phyloP scores from a whole-genome alignment of 2,797 vertebrate species.

The Gymnopithys bicolor region DNA sequence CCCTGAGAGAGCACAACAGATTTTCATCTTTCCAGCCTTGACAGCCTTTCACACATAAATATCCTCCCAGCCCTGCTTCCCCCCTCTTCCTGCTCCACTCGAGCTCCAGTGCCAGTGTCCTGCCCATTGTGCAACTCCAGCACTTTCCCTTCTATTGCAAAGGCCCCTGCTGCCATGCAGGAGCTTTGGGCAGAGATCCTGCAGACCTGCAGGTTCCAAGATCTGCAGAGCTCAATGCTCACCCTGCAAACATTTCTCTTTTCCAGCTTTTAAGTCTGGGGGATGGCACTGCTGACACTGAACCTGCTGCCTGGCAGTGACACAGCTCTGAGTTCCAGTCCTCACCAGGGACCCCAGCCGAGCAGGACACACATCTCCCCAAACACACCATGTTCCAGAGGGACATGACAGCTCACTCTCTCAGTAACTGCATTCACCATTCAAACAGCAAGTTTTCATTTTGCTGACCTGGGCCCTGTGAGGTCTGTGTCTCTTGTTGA shows the following conservation, averaged over 20 bases:
- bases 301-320: neutral
- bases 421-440: neutral
- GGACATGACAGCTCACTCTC: neutral
- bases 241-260: neutral
- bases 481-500: neutral
- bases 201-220: neutral
- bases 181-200: neutral
- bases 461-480: neutral
- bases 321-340: neutral
- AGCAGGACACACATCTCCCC: neutral
- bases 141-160: neutral
- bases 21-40: conserved; percentile 45
- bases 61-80: neutral
- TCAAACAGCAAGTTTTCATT: neutral
- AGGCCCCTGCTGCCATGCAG: neutral
- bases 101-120: neutral
- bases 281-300: rapidly evolving
- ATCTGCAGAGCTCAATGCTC: neutral
- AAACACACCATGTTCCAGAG: neutral
- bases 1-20: conserved; percentile 43
- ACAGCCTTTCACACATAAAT: conserved; percentile 27
- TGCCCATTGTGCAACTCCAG: neutral
- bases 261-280: neutral
- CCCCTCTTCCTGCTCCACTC: neutral
- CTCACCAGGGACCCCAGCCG: rapidly evolving